Conservation (phyloP, 2,888 invertebrate species). For the Peribatodes rhomboidaria region DNA sequence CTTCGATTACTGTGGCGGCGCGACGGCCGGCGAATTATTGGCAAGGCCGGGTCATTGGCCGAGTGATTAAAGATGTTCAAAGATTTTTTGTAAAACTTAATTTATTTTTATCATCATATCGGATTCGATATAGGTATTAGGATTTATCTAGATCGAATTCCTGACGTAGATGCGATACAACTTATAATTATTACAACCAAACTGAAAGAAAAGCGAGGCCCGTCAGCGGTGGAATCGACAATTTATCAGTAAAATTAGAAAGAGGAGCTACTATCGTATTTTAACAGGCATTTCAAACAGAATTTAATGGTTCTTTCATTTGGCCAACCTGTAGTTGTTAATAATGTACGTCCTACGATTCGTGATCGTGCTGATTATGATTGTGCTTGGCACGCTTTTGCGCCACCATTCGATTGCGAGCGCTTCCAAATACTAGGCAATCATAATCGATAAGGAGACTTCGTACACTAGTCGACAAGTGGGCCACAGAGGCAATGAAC, state of each 20-base stretch:
- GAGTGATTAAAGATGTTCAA: too few relatives aligned
- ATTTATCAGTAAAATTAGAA: background rate
- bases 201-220: too few relatives aligned
- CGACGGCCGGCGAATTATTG: too few relatives aligned
- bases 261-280: background rate
- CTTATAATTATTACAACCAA: too few relatives aligned
- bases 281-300: background rate
- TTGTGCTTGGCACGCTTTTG: slow-evolving; percentile 6
- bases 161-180: too few relatives aligned
- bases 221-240: too few relatives aligned
- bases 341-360: background rate
- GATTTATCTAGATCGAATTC: too few relatives aligned
- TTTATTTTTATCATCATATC: too few relatives aligned
- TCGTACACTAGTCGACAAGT: background rate
- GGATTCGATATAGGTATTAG: too few relatives aligned
- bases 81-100: too few relatives aligned
- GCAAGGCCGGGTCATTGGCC: too few relatives aligned
- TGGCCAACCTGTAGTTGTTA: background rate
- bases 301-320: background rate
- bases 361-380: background rate
- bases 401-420: slow-evolving; percentile 17
- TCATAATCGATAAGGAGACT: slow-evolving; percentile 2
- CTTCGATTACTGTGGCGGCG: too few relatives aligned
- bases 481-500: slow-evolving; percentile 15
- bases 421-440: slow-evolving; percentile 30